Percentiles rank a stretch among this genome's conserved stretches.
These are phyloP conservation scores for Rafetus swinhoei DNA, from an alignment of 2,113 vertebrate genomes.

Conservation along the genomic window DNA sequence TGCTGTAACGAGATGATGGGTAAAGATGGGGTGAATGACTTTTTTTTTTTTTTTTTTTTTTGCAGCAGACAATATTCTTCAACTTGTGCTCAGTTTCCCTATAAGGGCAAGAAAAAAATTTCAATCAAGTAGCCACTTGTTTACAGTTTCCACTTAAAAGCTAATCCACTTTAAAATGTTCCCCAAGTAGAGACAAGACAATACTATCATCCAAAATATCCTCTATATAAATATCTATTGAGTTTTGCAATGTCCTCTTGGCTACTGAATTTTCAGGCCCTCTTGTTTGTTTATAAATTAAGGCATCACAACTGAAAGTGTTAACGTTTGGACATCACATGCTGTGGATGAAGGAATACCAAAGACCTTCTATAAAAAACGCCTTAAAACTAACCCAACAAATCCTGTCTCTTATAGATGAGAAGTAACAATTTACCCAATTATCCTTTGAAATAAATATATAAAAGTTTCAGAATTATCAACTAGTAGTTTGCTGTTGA, in stretches of 20 bases:
- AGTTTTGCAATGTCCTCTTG: constrained; percentile 56
- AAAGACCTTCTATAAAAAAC: constrained; percentile 81
- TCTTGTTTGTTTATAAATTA: constrained; percentile 82
- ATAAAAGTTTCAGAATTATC: constrained; percentile 20
- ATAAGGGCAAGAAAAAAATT: constrained; percentile 78
- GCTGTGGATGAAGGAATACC: constrained; percentile 94
- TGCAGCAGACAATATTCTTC: constrained; percentile 91
- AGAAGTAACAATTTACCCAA: constrained; percentile 31
- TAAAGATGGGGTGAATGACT: constrained; percentile 71
- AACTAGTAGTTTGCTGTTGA: constrained; percentile 28
- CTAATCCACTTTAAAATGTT: constrained; percentile 59
- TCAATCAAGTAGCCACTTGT: constrained; percentile 73
- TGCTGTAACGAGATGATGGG: constrained; percentile 85
- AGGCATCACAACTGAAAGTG: constrained; percentile 94
- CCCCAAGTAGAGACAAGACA: constrained; percentile 70
- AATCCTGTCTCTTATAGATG: constrained; percentile 28
- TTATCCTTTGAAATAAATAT: constrained; percentile 47
- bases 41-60: constrained; percentile 80
- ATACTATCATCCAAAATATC: constrained; percentile 63
- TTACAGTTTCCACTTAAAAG: constrained; percentile 71
- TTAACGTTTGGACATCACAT: constrained; percentile 76
- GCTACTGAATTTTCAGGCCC: constrained; percentile 81
- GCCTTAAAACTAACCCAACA: constrained; percentile 51
- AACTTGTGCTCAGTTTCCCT: constrained; percentile 94
- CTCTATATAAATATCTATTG: constrained; percentile 66